Percentiles rank a stretch among this genome's conserved stretches.
phyloP scores from a whole-genome alignment of 2,113 vertebrate species.

The Cochlearius cochlearius region DNA sequence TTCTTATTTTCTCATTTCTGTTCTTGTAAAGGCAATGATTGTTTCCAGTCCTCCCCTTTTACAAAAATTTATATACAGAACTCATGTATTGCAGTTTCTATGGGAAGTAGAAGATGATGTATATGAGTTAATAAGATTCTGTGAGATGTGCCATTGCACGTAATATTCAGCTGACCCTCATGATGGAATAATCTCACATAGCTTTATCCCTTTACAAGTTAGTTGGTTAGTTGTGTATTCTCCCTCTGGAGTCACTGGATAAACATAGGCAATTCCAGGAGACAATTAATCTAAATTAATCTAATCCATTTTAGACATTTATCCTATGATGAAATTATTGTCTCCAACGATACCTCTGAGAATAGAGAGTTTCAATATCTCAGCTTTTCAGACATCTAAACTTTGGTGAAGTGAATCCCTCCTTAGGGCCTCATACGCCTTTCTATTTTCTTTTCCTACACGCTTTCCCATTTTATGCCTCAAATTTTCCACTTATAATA shows the following conservation, averaged over 20 bases:
- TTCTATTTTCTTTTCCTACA: neutral
- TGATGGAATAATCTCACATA: neutral
- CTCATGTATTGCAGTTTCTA: fast-evolving
- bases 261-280: neutral
- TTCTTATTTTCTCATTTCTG: neutral
- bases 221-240: neutral
- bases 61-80: neutral
- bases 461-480: neutral
- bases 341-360: neutral
- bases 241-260: neutral
- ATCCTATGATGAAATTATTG: neutral
- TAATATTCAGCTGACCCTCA: neutral
- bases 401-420: neutral
- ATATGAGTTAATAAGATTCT: neutral
- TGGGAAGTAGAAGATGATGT: neutral
- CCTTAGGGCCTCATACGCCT: neutral
- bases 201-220: neutral
- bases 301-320: neutral
- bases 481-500: neutral
- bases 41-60: neutral
- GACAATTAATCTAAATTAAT: neutral
- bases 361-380: neutral
- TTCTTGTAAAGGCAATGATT: neutral
- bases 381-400: neutral
- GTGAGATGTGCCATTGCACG: neutral